Evolutionary conservation across 2,797 vertebrate species (phyloP), one percentile per base, ranked within the genome.

Genomic region (Cygnus olor): DNA sequence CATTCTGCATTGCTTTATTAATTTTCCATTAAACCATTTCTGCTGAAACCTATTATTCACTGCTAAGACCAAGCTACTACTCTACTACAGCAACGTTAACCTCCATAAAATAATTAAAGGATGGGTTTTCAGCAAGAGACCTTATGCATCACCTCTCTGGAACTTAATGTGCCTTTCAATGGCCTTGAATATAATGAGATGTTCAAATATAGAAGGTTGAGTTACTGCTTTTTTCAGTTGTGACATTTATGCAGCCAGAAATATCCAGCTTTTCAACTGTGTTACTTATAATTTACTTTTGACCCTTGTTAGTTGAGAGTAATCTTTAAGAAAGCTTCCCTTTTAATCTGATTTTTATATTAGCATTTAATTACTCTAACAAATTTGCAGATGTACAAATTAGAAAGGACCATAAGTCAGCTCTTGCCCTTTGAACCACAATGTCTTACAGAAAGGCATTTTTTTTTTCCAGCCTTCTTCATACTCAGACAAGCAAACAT

Each of bases 61-160:
- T 85, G 82, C 86, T 93, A 77, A 34, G 27, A 88, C 57, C 61
- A 91, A 91, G 61, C 74, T 70, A 58, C 85, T 80, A 30, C 61
- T 69, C 73, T 76, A 65, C 91, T 44, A 53, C 54, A 74, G 82
- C 58, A 95, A 93, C 68, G 94, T 98, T 97, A 97, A 96, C 97
- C 96, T 97, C 96, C 88, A 92, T 94, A 93, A 96, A 91, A 95
- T 97, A 97, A 98, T 97, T 95, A 97, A 96, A 95, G 97, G 96
- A 95, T 97, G 93, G 94, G 96, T 96, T 97, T 97, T 95, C 96
- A 91, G 24, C 80, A 85, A 36, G 88, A 96, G 95, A 95, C 95
- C 95, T 97, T 90, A 89, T 8, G 69, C 85, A 93, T 95, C 98
- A 97, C 94, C 97, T 96, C 93, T 96, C 93, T 92, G 91, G 90